These are phyloP conservation scores for Acronicta leporina DNA, from an alignment of 2,888 invertebrate genomes.

Conservation along the genomic window DNA sequence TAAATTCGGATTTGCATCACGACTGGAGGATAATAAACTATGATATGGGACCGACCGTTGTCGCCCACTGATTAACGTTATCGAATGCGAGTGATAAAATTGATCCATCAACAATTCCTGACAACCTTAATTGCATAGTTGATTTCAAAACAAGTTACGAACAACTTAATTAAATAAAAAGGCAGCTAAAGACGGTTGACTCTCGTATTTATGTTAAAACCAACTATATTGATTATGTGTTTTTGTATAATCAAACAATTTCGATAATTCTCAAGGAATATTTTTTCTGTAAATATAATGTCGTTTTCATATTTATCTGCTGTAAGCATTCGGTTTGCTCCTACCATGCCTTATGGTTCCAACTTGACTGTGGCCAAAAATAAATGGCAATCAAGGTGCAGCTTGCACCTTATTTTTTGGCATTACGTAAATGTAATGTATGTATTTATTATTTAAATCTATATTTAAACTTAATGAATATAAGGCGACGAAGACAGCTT, in stretches of 20 bases:
- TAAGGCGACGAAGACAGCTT: not conserved
- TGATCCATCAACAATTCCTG: constrained; percentile 31
- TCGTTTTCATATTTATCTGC: too few relatives aligned
- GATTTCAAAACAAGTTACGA: constrained; percentile 10
- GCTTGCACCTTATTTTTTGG: too few relatives aligned
- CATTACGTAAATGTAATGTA: too few relatives aligned
- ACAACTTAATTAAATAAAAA: constrained; percentile 9
- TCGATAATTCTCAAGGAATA: too few relatives aligned
- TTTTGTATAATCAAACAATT: not conserved
- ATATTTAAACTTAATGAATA: too few relatives aligned
- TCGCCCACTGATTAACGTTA: constrained; percentile 31
- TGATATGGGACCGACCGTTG: constrained; percentile 22
- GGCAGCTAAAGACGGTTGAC: not conserved
- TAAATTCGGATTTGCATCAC: constrained; percentile 26
- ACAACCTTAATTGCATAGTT: constrained; percentile 22
- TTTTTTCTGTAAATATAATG: not conserved
- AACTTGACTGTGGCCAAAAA: too few relatives aligned
- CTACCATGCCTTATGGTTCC: too few relatives aligned
- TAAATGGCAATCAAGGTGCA: too few relatives aligned
- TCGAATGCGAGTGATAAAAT: constrained; percentile 30
- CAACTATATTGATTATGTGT: too few relatives aligned
- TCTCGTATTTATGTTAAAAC: too few relatives aligned
- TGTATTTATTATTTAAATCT: too few relatives aligned
- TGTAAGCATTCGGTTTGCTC: too few relatives aligned
- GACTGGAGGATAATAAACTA: constrained; percentile 29